Evolutionary conservation across 1,140 invertebrate species (phyloP).

Genomic region (Anastatus disparis): DNA sequence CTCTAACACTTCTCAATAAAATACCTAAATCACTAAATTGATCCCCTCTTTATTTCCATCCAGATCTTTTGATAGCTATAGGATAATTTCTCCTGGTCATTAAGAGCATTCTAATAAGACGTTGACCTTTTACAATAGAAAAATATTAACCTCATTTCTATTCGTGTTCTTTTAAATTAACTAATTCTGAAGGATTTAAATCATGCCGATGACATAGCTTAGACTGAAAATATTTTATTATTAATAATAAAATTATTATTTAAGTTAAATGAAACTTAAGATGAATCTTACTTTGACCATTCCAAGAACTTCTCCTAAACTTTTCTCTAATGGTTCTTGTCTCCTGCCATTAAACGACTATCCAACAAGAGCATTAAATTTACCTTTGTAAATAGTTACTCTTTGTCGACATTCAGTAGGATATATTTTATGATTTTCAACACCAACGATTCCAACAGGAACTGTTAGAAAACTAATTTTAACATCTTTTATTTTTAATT

Average conservation of each 20-base stretch:
- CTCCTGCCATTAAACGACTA: constrained; percentile 76
- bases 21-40: constrained; percentile 90
- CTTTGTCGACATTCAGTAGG: constrained; percentile 87
- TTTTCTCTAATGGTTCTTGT: constrained; percentile 74
- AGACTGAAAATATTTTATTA: constrained; percentile 85
- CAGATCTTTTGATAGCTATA: constrained; percentile 80
- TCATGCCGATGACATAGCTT: constrained; percentile 85
- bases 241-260: constrained; percentile 16
- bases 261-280: constrained; percentile 71
- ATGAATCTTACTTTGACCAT: constrained; percentile 85
- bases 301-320: constrained; percentile 86
- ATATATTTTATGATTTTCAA: constrained; percentile 72
- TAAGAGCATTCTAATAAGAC: constrained; percentile 86
- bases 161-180: constrained; percentile 86
- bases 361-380: constrained; percentile 73
- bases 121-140: constrained; percentile 91
- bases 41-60: constrained; percentile 86
- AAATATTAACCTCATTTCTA: constrained; percentile 98
- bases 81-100: constrained; percentile 88
- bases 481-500: constrained; percentile 74
- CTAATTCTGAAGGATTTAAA: constrained; percentile 79
- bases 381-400: constrained; percentile 82
- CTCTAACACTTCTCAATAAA: constrained; percentile 80
- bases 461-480: constrained; percentile 74
- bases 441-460: constrained; percentile 72